Conservation (phyloP, 2,797 vertebrate species). For the Galagoides demidoff region DNA sequence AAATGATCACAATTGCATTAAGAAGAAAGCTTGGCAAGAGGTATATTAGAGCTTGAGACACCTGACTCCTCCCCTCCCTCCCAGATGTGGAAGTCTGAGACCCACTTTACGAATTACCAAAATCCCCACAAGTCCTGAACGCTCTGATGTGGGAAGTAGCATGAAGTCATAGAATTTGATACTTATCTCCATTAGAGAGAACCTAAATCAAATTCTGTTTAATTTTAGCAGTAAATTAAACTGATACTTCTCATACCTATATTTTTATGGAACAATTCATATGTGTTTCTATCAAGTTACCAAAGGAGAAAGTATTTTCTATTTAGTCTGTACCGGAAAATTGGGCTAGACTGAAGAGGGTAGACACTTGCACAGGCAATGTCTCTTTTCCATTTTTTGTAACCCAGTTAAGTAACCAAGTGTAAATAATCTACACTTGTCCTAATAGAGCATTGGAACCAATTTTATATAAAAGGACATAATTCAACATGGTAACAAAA, state of each 20-base stretch:
- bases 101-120: neutral
- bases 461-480: neutral
- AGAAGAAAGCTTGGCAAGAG: neutral
- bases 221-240: conserved; percentile 24
- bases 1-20: neutral
- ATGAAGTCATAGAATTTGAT: neutral
- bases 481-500: neutral
- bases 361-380: neutral
- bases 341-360: neutral
- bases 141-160: neutral
- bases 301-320: neutral
- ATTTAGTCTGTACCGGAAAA: neutral
- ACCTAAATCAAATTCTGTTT: neutral
- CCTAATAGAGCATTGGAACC: neutral
- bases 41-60: neutral
- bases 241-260: neutral
- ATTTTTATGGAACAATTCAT: neutral
- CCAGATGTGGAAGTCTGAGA: neutral
- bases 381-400: neutral
- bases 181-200: neutral
- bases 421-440: neutral
- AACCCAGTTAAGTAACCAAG: no score
- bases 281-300: neutral
- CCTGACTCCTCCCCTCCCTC: neutral
- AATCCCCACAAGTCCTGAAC: neutral